Evolutionary conservation across 2,113 vertebrate species (phyloP).

Genomic region (Chloropsis hardwickii): DNA sequence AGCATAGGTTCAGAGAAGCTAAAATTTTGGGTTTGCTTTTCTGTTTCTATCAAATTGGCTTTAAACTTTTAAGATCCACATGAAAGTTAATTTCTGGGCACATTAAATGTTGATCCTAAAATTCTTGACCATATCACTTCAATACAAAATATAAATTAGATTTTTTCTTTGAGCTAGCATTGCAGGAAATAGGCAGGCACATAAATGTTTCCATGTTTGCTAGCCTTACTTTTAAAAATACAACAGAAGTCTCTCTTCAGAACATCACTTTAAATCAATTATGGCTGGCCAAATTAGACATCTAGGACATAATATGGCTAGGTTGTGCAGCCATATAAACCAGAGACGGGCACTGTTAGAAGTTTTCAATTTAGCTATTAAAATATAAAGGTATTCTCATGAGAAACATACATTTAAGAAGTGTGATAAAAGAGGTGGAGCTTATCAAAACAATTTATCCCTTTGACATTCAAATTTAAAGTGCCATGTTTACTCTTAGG

Average conservation of each 20-base stretch:
- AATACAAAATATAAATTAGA: background rate
- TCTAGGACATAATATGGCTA: background rate
- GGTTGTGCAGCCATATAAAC: background rate
- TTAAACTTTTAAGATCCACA: constrained; percentile 3
- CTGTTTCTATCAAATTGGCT: background rate
- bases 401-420: background rate
- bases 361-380: background rate
- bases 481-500: constrained; percentile 55
- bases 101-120: background rate
- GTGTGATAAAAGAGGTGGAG: constrained; percentile 6
- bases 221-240: background rate
- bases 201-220: background rate
- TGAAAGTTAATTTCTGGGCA: constrained; percentile 14
- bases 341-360: background rate
- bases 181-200: background rate
- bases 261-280: background rate
- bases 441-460: constrained; percentile 52
- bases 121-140: background rate
- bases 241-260: background rate
- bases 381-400: background rate
- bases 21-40: background rate
- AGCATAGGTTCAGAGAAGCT: background rate
- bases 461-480: constrained; percentile 50
- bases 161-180: background rate
- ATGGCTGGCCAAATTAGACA: background rate